These are phyloP conservation scores for Drosophila insularis DNA, from an alignment of 1,140 invertebrate species.

Conservation along the genomic window DNA sequence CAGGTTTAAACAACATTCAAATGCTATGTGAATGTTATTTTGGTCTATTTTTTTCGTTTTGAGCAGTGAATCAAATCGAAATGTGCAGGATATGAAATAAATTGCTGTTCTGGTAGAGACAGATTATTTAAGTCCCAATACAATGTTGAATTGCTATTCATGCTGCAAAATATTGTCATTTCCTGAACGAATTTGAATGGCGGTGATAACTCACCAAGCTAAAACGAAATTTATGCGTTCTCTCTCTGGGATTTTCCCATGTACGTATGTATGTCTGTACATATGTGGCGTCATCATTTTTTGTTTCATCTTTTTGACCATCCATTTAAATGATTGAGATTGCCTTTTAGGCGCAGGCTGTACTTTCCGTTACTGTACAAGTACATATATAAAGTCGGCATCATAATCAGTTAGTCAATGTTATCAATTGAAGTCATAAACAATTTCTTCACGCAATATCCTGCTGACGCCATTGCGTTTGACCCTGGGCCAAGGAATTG, in stretches of 20 bases:
- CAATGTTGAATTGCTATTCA: constrained; percentile 34
- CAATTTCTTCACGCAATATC: constrained; percentile 50
- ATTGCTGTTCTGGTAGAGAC: constrained; percentile 49
- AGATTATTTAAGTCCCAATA: constrained; percentile 44
- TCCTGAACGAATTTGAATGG: constrained; percentile 34
- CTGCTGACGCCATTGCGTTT: constrained; percentile 57
- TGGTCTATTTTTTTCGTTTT: too few relatives aligned
- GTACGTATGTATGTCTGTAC: too few relatives aligned
- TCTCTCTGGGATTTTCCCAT: background rate
- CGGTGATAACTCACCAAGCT: constrained; percentile 59
- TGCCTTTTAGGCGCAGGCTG: constrained; percentile 54
- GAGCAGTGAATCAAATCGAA: constrained; percentile 57
- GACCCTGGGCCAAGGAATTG: constrained; percentile 31
- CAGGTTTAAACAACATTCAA: background rate
- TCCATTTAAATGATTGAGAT: constrained; percentile 66
- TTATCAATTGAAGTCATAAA: constrained; percentile 66
- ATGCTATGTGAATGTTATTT: constrained; percentile 15
- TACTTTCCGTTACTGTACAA: background rate
- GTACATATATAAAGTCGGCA: constrained; percentile 9
- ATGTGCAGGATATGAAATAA: constrained; percentile 45
- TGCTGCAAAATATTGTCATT: constrained; percentile 70
- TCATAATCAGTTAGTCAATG: constrained; percentile 56
- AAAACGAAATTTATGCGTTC: constrained; percentile 63
- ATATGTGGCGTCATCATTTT: constrained; percentile 57
- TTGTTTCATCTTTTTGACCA: constrained; percentile 45